Conservation (phyloP, 2,888 invertebrate species). For the Periphyllus acericola region DNA sequence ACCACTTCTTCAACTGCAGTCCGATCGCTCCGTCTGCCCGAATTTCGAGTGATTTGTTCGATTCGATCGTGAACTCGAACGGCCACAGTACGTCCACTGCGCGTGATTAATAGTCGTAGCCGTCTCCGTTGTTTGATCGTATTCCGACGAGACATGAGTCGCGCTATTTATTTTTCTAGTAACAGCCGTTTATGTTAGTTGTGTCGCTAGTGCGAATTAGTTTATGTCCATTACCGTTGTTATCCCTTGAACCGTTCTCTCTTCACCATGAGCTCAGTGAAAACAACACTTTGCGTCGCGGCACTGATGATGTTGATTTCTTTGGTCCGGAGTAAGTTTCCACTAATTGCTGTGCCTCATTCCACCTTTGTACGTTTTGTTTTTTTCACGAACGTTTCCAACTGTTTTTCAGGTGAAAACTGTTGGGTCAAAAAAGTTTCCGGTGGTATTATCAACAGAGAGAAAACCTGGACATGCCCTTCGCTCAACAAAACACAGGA, state of each 20-base stretch:
- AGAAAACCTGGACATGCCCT: slow-evolving; percentile 21
- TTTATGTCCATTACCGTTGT: neutral
- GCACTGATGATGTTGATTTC: slow-evolving; percentile 4
- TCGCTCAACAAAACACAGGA: neutral
- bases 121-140: neutral
- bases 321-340: slow-evolving; percentile 22
- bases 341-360: neutral
- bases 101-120: neutral
- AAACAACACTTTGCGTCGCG: slow-evolving; percentile 5
- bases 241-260: neutral
- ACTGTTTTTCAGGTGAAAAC: slow-evolving; percentile 32
- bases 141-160: neutral
- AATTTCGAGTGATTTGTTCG: neutral
- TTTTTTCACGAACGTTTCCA: too few relatives aligned
- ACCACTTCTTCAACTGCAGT: neutral
- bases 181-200: neutral
- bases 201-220: neutral
- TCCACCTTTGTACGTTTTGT: too few relatives aligned
- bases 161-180: neutral
- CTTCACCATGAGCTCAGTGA: slow-evolving; percentile 23
- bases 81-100: neutral
- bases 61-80: neutral
- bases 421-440: slow-evolving; percentile 24
- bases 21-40: neutral
- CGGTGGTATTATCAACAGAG: slow-evolving; percentile 15